phyloP scores from a whole-genome alignment of 2,113 vertebrate genomes.

The Vulpes vulpes region DNA sequence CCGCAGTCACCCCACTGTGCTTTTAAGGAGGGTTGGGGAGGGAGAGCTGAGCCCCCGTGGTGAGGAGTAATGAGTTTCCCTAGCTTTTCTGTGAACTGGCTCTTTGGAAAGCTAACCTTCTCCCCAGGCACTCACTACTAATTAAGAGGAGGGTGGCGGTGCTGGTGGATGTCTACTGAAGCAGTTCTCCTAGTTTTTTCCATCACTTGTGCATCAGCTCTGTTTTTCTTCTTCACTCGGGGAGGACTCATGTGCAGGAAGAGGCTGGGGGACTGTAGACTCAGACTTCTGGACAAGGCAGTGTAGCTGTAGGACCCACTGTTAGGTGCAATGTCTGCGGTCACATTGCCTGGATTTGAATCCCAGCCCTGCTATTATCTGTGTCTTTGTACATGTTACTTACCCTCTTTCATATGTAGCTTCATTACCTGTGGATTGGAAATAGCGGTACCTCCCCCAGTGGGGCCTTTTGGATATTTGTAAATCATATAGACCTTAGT shows the following conservation, averaged over 20 bases:
- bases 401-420: background rate
- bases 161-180: slow-evolving; percentile 62
- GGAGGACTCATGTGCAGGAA: background rate
- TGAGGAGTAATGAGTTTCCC: slow-evolving; percentile 81
- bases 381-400: background rate
- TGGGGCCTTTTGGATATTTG: background rate
- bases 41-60: slow-evolving; percentile 52
- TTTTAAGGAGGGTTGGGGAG: slow-evolving; percentile 73
- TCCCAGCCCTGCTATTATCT: background rate
- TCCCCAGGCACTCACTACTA: slow-evolving; percentile 77
- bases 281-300: background rate
- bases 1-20: slow-evolving; percentile 75
- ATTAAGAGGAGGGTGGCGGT: slow-evolving; percentile 68
- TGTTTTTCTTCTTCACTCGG: slow-evolving; percentile 15
- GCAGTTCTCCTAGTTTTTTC: slow-evolving; percentile 20
- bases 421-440: background rate
- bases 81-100: slow-evolving; percentile 69
- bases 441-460: background rate
- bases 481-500: background rate
- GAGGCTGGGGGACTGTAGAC: background rate
- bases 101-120: slow-evolving; percentile 80
- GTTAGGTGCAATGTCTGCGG: background rate
- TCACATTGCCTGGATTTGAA: background rate
- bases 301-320: background rate
- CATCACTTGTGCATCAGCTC: slow-evolving; percentile 5